These are phyloP conservation scores for Chinchilla lanigera DNA, from an alignment of 2,113 vertebrate species.

Conservation along the genomic window DNA sequence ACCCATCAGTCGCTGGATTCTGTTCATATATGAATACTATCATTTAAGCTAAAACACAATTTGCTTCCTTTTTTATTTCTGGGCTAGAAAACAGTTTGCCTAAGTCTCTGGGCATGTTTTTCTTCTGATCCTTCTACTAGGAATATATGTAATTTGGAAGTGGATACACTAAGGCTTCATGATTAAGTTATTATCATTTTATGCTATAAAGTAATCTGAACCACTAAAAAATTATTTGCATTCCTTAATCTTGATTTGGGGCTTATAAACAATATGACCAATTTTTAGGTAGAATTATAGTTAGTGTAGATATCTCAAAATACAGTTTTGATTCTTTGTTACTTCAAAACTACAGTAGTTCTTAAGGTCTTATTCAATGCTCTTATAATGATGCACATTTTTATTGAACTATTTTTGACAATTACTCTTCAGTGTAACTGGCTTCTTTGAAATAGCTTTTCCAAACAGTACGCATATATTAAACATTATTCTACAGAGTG, in stretches of 20 bases:
- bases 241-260: neutral
- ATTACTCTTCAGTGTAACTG: neutral
- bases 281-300: neutral
- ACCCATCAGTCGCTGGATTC: neutral
- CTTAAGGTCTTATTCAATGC: neutral
- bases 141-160: neutral
- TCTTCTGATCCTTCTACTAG: neutral
- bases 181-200: neutral
- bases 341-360: neutral
- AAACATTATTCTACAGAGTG: neutral
- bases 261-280: neutral
- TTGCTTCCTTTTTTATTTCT: neutral
- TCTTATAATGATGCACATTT: neutral
- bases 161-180: neutral
- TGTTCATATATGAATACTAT: neutral
- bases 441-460: neutral
- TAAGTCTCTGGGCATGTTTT: neutral
- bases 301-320: neutral
- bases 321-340: neutral
- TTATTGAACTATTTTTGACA: slow-evolving; percentile 36
- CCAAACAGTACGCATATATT: neutral
- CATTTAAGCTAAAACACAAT: neutral
- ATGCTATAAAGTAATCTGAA: neutral
- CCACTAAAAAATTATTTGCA: neutral
- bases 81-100: neutral